Evolutionary conservation across 2,888 invertebrate genomes (phyloP).

Genomic region (Dasypolia templi): DNA sequence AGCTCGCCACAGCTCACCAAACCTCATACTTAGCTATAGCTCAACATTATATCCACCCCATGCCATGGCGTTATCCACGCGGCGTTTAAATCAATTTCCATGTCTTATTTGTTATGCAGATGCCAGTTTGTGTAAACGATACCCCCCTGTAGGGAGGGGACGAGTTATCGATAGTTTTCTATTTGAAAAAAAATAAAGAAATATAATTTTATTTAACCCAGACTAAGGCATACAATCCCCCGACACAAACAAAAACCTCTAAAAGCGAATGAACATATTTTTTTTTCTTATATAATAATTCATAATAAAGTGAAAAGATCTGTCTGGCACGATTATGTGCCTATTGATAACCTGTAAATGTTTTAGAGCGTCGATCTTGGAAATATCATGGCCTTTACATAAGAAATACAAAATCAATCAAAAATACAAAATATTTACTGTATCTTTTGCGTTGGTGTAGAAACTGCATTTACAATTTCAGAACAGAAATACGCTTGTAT

Average conservation of each 20-base stretch:
- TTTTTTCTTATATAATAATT: no score
- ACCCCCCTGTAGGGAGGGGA: constrained; percentile 64
- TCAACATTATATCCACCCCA: constrained; percentile 49
- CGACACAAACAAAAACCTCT: no score
- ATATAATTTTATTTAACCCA: background rate
- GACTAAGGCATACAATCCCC: no score
- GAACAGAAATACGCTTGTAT: no score
- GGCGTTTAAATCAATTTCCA: constrained; percentile 86
- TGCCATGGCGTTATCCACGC: constrained; percentile 67
- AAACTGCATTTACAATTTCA: no score
- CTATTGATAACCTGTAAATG: background rate
- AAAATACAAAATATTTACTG: no score
- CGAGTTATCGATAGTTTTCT: constrained; percentile 26
- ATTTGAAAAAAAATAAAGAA: background rate
- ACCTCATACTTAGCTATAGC: constrained; percentile 18
- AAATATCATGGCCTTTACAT: no score
- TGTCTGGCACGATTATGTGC: background rate
- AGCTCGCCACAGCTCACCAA: constrained; percentile 18
- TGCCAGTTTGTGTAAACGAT: constrained; percentile 67
- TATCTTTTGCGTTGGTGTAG: no score
- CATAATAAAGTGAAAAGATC: no score
- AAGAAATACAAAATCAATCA: no score
- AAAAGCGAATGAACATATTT: no score
- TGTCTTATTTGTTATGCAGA: constrained; percentile 84
- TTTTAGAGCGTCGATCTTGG: no score